Percentiles rank a stretch among this genome's conserved stretches.
Evolutionary conservation across 2,888 invertebrate species (phyloP).

Genomic region (Frankliniella fusca): DNA sequence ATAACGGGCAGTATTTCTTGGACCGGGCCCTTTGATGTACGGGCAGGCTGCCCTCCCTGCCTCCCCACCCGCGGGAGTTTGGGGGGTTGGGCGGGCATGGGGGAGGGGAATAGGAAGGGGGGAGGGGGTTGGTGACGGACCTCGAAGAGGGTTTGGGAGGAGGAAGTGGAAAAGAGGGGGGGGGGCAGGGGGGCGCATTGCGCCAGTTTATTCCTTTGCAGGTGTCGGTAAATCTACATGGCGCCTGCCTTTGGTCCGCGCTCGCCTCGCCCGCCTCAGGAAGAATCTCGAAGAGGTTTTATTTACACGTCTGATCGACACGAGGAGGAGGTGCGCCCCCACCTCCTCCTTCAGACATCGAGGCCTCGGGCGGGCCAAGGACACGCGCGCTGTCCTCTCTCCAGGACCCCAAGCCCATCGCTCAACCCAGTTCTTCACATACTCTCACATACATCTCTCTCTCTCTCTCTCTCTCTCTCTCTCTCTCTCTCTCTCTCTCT

Average conservation of each 20-base stretch:
- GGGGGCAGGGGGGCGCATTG: background rate
- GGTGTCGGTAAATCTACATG: constrained; percentile 16
- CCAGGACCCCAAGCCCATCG: no score
- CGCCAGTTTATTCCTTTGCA: constrained; percentile 21
- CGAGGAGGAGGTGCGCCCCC: background rate
- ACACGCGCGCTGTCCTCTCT: no score
- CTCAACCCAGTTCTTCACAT: no score
- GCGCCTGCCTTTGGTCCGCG: background rate
- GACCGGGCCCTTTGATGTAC: constrained; percentile 13
- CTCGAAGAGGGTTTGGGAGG: background rate
- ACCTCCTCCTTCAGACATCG: no score
- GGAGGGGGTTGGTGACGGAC: background rate
- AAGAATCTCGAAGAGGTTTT: background rate
- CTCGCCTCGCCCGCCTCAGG: background rate
- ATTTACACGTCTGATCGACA: background rate
- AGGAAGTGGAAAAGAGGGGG: background rate
- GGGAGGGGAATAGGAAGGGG: no score
- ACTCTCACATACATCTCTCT: no score
- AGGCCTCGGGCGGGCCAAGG: no score
- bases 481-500: no score
- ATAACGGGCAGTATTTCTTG: constrained; percentile 21
- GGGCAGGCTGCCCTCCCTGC: background rate
- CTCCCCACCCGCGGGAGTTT: no score
- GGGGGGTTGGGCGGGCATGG: background rate
- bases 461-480: no score